Evolutionary conservation across 2,113 vertebrate species (phyloP).

Genomic region (Ploceus nigricollis): DNA sequence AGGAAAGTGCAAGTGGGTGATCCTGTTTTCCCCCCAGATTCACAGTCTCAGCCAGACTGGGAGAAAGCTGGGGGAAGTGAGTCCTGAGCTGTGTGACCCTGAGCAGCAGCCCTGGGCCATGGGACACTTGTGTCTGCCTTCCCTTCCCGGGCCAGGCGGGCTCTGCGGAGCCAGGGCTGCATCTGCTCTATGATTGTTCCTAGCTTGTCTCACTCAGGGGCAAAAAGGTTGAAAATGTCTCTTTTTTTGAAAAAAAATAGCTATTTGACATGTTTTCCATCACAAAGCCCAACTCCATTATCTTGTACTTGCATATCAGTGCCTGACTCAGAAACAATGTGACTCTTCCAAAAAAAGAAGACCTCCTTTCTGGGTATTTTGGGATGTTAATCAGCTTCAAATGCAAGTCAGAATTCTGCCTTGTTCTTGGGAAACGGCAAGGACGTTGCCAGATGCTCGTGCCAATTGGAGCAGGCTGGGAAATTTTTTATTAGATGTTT

Average conservation of each 20-base stretch:
- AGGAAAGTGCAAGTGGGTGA: not conserved
- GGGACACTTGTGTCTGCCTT: not conserved
- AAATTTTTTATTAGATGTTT: not conserved
- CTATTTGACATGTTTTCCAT: not conserved
- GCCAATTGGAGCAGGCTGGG: conserved; percentile 37
- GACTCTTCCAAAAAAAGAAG: conserved; percentile 60
- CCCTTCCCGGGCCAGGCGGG: not conserved
- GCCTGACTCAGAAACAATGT: conserved; percentile 48
- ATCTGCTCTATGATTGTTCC: not conserved
- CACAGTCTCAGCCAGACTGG: not conserved
- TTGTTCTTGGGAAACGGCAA: conserved; percentile 46
- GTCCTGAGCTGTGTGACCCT: not conserved
- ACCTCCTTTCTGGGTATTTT: conserved; percentile 62
- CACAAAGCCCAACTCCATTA: not conserved
- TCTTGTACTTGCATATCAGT: not conserved
- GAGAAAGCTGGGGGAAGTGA: not conserved
- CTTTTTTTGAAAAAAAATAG: not conserved
- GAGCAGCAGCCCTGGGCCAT: not conserved
- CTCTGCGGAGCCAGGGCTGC: not conserved
- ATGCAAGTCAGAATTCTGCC: not conserved
- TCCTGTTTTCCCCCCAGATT: not conserved
- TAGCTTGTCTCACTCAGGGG: not conserved
- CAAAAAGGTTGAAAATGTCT: not conserved
- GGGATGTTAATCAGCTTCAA: conserved; percentile 52
- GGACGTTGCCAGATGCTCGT: conserved; percentile 10